Percentiles rank a stretch among this genome's conserved stretches.
Evolutionary conservation across 1,140 invertebrate genomes (phyloP).

Genomic region (Brachionus rotundiformis): DNA sequence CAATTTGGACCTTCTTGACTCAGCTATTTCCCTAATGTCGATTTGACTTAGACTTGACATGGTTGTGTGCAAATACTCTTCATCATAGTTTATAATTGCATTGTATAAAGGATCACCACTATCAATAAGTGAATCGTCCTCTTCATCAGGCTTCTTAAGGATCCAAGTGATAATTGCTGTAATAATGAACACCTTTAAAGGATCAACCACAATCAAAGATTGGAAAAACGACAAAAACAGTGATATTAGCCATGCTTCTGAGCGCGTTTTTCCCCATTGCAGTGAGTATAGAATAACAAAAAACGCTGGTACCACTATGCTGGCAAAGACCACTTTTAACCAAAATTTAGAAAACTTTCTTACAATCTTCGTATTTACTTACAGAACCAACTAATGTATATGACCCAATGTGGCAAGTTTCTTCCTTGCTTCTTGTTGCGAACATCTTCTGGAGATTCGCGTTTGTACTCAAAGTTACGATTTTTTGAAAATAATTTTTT

Average conservation of each 20-base stretch:
- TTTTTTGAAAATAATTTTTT: conserved; percentile 15
- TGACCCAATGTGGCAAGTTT: conserved; percentile 61
- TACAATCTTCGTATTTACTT: conserved; percentile 53
- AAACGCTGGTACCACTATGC: conserved; percentile 58
- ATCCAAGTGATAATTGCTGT: conserved; percentile 66
- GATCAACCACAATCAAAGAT: conserved; percentile 62
- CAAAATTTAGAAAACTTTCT: background rate
- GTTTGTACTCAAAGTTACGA: conserved; percentile 52
- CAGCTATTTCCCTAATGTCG: conserved; percentile 27
- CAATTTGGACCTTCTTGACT: conserved; percentile 18
- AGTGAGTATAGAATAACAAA: conserved; percentile 64
- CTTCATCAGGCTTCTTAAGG: conserved; percentile 66
- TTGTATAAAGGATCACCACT: conserved; percentile 48
- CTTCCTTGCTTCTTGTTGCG: conserved; percentile 57
- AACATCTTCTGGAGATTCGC: conserved; percentile 48
- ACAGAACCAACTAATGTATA: conserved; percentile 62
- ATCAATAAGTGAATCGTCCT: conserved; percentile 56
- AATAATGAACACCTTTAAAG: conserved; percentile 65
- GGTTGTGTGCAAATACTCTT: conserved; percentile 47
- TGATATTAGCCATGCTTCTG: conserved; percentile 63
- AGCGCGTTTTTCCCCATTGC: conserved; percentile 63
- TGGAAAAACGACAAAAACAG: conserved; percentile 63
- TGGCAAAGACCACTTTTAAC: conserved; percentile 57
- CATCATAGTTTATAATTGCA: conserved; percentile 37
- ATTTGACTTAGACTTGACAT: conserved; percentile 46